These are phyloP conservation scores for Caenorhabditis elegans DNA, from an alignment of 1,140 invertebrate species.

Conservation along the genomic window WBcel235 BX284602.5:6844501-6845000, in stretches of 20 bases:
- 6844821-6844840: too few relatives aligned
- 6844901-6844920: background rate
- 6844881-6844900: background rate
- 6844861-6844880: too few relatives aligned
- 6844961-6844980: background rate
- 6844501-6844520: too few relatives aligned
- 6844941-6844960: constrained; percentile 13
- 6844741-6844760: background rate
- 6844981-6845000: background rate
- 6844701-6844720: constrained; percentile 10
- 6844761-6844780: background rate
- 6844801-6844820: background rate
- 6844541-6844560: too few relatives aligned
- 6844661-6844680: background rate
- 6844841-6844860: too few relatives aligned
- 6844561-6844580: too few relatives aligned
- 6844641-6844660: constrained; percentile 8
- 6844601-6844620: too few relatives aligned
- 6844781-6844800: background rate
- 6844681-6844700: background rate
- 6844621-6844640: too few relatives aligned
- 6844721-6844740: constrained; percentile 27
- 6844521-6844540: too few relatives aligned
- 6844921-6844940: background rate
- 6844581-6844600: too few relatives aligned